Evolutionary conservation across 2,113 vertebrate genomes (phyloP).

Genomic region (Pituophis catenifer): DNA sequence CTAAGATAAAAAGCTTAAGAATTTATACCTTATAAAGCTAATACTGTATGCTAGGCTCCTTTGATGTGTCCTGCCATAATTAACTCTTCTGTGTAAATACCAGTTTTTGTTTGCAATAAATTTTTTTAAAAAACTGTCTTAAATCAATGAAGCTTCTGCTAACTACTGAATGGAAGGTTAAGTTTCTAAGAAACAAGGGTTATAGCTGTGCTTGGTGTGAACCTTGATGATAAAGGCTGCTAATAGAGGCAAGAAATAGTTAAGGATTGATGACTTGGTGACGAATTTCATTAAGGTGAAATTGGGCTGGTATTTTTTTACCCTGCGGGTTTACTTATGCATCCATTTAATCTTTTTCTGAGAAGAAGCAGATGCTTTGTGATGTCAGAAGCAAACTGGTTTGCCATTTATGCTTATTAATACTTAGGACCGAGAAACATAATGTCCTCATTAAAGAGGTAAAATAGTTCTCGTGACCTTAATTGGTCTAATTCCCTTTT

Average conservation of each 20-base stretch:
- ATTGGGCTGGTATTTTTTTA: neutral
- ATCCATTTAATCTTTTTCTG: neutral
- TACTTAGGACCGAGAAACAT: neutral
- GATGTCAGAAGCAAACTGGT: neutral
- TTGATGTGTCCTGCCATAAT: neutral
- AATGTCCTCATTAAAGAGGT: neutral
- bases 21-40: neutral
- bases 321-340: neutral
- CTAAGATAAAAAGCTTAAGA: neutral
- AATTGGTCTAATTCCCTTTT: neutral
- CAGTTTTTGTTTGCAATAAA: neutral
- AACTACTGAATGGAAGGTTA: neutral
- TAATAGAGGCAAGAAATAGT: neutral
- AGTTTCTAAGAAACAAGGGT: neutral
- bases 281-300: neutral
- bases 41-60: neutral
- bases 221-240: neutral
- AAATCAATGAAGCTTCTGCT: neutral
- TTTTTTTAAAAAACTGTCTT: neutral
- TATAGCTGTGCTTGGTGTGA: neutral
- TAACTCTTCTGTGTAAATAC: neutral
- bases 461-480: neutral
- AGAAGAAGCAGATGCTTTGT: neutral
- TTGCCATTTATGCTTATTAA: neutral
- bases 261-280: neutral